Evolutionary conservation across 1,140 invertebrate genomes (phyloP).

Genomic region (Cydia pomonella): DNA sequence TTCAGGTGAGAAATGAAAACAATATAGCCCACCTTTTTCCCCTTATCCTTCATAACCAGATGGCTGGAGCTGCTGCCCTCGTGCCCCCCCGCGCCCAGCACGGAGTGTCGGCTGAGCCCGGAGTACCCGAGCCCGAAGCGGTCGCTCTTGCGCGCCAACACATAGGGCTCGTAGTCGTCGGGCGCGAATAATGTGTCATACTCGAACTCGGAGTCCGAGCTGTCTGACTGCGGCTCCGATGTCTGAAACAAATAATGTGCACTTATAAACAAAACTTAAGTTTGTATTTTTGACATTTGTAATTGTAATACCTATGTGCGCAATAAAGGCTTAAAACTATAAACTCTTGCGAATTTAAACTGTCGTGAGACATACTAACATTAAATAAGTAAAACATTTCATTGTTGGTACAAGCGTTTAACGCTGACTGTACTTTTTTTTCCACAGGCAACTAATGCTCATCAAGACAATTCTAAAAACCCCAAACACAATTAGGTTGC

Average conservation of each 20-base stretch:
- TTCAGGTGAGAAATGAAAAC: no score
- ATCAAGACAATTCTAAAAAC: no score
- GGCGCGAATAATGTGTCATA: slow-evolving; percentile 90
- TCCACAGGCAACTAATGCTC: no score
- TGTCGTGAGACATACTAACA: no score
- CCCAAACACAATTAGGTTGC: no score
- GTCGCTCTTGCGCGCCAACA: slow-evolving; percentile 89
- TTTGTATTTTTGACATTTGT: no score
- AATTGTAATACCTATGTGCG: no score
- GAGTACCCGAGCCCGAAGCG: slow-evolving; percentile 94
- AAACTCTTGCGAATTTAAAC: no score
- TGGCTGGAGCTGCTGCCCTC: slow-evolving; percentile 62
- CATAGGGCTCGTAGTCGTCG: slow-evolving; percentile 88
- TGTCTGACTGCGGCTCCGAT: slow-evolving; percentile 46
- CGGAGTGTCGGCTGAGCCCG: slow-evolving; percentile 85
- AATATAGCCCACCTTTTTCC: slow-evolving; percentile 77
- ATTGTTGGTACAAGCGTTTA: neutral
- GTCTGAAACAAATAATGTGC: slow-evolving; percentile 54
- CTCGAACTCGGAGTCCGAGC: slow-evolving; percentile 83
- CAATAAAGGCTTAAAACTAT: no score
- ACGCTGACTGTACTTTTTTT: no score
- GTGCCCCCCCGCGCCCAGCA: slow-evolving; percentile 69
- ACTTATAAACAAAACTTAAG: no score
- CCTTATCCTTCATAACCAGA: slow-evolving; percentile 75
- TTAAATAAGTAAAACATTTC: no score